Conservation (phyloP, 2,113 vertebrate genomes). For the Sporophila hypoxantha region DNA sequence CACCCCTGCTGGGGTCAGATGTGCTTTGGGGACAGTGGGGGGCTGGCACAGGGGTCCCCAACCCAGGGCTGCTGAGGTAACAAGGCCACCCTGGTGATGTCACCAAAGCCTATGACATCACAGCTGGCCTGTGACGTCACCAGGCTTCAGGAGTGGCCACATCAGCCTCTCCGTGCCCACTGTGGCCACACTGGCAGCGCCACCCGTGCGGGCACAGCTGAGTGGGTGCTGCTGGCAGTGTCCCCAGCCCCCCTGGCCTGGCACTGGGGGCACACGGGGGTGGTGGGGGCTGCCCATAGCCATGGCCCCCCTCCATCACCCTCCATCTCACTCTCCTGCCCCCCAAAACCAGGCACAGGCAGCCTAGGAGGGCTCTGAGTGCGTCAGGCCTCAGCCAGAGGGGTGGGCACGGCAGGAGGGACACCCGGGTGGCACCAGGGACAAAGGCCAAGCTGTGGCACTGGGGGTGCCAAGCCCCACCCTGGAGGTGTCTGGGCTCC, state of each 20-base stretch:
- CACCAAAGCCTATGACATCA: background rate
- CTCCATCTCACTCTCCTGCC: accelerated
- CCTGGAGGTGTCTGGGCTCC: background rate
- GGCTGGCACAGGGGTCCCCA: background rate
- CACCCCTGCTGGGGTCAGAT: accelerated
- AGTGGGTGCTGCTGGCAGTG: constrained; percentile 14
- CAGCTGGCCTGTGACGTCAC: accelerated
- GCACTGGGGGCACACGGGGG: background rate
- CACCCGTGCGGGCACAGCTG: background rate
- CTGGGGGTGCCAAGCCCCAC: too few species aligned
- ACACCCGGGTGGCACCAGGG: background rate
- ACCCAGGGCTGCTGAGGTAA: background rate
- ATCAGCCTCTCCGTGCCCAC: background rate
- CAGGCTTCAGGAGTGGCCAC: background rate
- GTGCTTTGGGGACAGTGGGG: background rate
- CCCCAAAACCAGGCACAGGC: background rate
- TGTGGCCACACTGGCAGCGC: background rate
- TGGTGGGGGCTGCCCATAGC: accelerated
- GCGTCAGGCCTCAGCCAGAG: accelerated
- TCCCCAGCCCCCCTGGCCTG: background rate
- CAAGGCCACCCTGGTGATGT: background rate
- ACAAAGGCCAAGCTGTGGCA: background rate
- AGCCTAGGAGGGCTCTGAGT: accelerated
- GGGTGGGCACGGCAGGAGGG: background rate
- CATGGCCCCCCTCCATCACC: accelerated